Evolutionary conservation across 2,888 invertebrate genomes (phyloP), one percentile per base, ranked within the genome.

Genomic region (Auanema freiburgensis): DNA sequence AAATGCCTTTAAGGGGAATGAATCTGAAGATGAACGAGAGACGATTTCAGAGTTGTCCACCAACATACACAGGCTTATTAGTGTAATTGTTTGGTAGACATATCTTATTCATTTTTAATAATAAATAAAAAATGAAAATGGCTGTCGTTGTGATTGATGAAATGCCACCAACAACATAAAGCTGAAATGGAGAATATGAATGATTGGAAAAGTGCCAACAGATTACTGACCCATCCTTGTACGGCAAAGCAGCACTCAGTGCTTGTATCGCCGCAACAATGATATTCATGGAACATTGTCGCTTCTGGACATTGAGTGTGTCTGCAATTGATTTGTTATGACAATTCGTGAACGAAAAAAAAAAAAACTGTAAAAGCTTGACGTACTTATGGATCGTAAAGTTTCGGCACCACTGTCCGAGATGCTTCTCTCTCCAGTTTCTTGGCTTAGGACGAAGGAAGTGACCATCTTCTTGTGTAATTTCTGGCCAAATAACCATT

Each of bases 361-460:
- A 16, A 25, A 40, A 6, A 25, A 55, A 3, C 41, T 33, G 4
- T 11, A 23, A 59, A 24, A 6, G 6, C 16, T 23, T n/a, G 43
- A 59, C 75, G 62, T 46, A 79, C 79, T 67, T 59, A 60, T 78
- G 67, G 12, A 67, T 63, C 0, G 77, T 80, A 46, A 81, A 74
- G 55, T 81, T 81, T 10, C 81, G 54, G 52, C 81, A 81, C 81
- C 79, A 80, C 63, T 81, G 81, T 43, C 81, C 81, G 50, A 74
- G 67, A 61, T 77, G 72, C 66, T 81, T 81, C 49, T 81, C 81
- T 6, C 56, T 62, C 74, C 77, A 80, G n/a, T 66, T 67, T 18
- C 58, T 54, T 1, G 81, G 81, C 23, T 57, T 43, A 0, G 67
- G 56, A 5, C 61, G 59, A 8, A 57, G 63, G 23, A 62, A 25